Conservation (phyloP, 2,113 vertebrate genomes). For the Cromileptes altivelis region DNA sequence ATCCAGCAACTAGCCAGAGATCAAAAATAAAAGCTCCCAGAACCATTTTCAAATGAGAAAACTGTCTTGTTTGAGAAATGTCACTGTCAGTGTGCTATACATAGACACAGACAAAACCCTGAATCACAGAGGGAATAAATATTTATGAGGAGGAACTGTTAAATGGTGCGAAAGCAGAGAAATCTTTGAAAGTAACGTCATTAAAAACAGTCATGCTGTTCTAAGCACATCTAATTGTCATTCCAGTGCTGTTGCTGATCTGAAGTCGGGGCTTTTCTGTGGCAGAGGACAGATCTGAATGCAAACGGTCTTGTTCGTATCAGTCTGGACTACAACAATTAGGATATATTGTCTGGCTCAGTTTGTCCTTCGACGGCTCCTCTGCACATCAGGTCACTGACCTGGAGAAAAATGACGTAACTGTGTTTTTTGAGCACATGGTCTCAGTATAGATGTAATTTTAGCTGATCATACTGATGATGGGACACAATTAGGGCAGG, state of each 20-base stretch:
- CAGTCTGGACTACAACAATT: background rate
- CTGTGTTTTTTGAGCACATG: background rate
- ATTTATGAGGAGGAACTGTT: constrained; percentile 11
- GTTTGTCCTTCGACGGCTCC: background rate
- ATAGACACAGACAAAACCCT: constrained; percentile 30
- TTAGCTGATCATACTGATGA: background rate
- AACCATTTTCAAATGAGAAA: constrained; percentile 21
- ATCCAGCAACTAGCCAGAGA: background rate
- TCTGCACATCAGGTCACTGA: background rate
- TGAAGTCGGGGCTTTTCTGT: background rate
- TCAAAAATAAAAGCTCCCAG: constrained; percentile 14
- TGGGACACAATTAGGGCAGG: background rate
- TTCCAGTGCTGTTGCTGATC: background rate
- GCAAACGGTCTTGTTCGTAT: background rate
- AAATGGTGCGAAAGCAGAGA: background rate
- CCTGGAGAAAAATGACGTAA: no score
- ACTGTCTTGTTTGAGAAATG: background rate
- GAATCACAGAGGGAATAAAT: constrained; percentile 34
- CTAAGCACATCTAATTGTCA: background rate
- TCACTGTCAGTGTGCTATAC: constrained; percentile 22
- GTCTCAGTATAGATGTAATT: no score
- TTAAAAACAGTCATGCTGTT: background rate
- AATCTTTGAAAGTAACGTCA: background rate
- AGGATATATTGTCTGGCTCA: background rate
- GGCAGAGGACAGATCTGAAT: background rate